Evolutionary conservation across 2,113 vertebrate species (phyloP).

Genomic region (Colaptes auratus): DNA sequence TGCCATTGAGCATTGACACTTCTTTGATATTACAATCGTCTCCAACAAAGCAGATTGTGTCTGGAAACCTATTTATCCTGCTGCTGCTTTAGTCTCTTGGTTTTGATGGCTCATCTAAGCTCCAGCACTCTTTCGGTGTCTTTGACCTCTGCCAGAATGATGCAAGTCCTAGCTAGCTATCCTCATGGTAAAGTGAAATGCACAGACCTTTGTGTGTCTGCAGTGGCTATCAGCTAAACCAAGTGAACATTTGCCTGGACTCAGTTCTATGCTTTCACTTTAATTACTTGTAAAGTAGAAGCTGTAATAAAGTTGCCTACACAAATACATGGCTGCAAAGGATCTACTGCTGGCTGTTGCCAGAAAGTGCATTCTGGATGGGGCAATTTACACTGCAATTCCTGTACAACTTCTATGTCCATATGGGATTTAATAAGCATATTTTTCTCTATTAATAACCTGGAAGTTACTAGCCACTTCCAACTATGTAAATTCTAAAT

Average conservation of each 20-base stretch:
- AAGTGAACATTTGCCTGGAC: neutral
- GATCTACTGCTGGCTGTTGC: neutral
- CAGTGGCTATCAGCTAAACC: neutral
- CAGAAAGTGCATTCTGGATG: neutral
- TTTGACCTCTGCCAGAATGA: neutral
- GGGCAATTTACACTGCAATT: neutral
- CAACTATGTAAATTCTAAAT: neutral
- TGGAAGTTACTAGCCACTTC: neutral
- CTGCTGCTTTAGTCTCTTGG: neutral
- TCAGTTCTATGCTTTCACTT: neutral
- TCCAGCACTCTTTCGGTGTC: neutral
- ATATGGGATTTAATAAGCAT: neutral
- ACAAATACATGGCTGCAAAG: neutral
- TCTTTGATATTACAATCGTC: neutral
- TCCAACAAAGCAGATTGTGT: neutral
- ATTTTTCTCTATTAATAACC: neutral
- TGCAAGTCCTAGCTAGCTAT: neutral
- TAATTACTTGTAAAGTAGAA: neutral
- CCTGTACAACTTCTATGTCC: neutral
- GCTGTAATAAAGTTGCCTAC: neutral
- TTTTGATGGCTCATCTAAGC: neutral
- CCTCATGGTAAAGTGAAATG: neutral
- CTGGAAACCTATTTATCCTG: neutral
- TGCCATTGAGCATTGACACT: neutral
- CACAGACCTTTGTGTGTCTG: neutral